Percentiles rank a stretch among this genome's conserved stretches.
Evolutionary conservation across 2,113 vertebrate species (phyloP).

Genomic region (Elachura formosa): DNA sequence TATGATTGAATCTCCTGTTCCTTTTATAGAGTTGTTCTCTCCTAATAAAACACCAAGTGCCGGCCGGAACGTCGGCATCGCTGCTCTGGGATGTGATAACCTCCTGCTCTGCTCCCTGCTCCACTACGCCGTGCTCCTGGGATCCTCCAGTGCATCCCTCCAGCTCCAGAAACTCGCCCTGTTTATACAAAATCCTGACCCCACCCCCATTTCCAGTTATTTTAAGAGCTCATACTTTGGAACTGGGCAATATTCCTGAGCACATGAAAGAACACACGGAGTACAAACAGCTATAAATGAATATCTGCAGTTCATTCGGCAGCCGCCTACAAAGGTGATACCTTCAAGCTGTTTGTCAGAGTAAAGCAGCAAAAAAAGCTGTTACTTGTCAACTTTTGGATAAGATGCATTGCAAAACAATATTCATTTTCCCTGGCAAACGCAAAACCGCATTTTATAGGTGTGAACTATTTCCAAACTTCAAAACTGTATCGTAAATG

Average conservation of each 20-base stretch:
- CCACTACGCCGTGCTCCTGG: slow-evolving; percentile 1
- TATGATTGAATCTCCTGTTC: slow-evolving; percentile 79
- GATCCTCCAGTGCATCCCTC: background rate
- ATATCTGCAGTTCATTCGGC: slow-evolving; percentile 52
- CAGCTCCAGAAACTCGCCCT: background rate
- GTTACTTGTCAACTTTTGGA: slow-evolving; percentile 67
- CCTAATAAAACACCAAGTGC: slow-evolving; percentile 80
- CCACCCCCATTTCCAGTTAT: slow-evolving; percentile 61
- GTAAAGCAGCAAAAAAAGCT: slow-evolving; percentile 52
- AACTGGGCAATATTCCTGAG: slow-evolving; percentile 70
- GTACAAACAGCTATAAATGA: slow-evolving; percentile 55
- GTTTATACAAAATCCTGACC: slow-evolving; percentile 47
- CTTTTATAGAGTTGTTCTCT: slow-evolving; percentile 87
- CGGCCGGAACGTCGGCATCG: slow-evolving; percentile 55
- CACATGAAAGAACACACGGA: slow-evolving; percentile 60
- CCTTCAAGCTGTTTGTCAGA: slow-evolving; percentile 69
- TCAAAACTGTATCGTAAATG: slow-evolving; percentile 36
- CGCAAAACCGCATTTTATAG: slow-evolving; percentile 60
- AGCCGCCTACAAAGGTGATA: slow-evolving; percentile 63
- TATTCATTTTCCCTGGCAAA: slow-evolving; percentile 59
- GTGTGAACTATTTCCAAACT: slow-evolving; percentile 72
- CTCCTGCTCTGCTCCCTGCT: slow-evolving; percentile 45
- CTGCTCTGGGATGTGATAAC: slow-evolving; percentile 43
- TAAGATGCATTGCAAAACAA: slow-evolving; percentile 40
- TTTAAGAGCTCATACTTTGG: slow-evolving; percentile 68